Percentiles rank a stretch among this genome's conserved stretches.
These are phyloP conservation scores for Clarias pachynema DNA, from an alignment of 2,797 vertebrate species.

Conservation along the genomic window DNA sequence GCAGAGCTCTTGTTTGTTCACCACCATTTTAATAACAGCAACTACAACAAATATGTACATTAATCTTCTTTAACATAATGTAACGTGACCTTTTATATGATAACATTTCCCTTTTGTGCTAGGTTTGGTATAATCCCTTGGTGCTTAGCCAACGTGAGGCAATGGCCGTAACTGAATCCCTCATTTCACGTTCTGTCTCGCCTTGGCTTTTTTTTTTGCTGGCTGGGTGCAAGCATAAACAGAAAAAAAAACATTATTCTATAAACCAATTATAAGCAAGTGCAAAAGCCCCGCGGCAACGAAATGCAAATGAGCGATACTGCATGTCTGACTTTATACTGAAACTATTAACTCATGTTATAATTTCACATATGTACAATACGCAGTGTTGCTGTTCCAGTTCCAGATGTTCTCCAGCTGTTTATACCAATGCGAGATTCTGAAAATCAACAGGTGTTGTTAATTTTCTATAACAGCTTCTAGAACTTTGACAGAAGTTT, in stretches of 20 bases:
- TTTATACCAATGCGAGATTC: neutral
- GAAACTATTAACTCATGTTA: constrained; percentile 24
- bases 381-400: neutral
- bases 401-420: constrained; percentile 23
- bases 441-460: neutral
- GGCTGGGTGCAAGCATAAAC: constrained; percentile 66
- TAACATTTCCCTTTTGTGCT: constrained; percentile 41
- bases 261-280: constrained; percentile 52
- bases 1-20: constrained; percentile 43
- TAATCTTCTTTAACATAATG: neutral
- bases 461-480: neutral
- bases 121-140: constrained; percentile 46
- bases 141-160: constrained; percentile 44
- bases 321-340: constrained; percentile 32
- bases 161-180: constrained; percentile 49
- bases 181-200: constrained; percentile 29
- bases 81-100: constrained; percentile 51
- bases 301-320: constrained; percentile 25
- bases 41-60: constrained; percentile 28
- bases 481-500: neutral
- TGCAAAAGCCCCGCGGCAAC: constrained; percentile 27
- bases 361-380: constrained; percentile 28
- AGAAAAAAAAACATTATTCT: constrained; percentile 70
- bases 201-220: neutral
- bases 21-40: constrained; percentile 18